Base-by-base conservation (phyloP, 2,888 invertebrate species). In the Aphrophora alni region DNA sequence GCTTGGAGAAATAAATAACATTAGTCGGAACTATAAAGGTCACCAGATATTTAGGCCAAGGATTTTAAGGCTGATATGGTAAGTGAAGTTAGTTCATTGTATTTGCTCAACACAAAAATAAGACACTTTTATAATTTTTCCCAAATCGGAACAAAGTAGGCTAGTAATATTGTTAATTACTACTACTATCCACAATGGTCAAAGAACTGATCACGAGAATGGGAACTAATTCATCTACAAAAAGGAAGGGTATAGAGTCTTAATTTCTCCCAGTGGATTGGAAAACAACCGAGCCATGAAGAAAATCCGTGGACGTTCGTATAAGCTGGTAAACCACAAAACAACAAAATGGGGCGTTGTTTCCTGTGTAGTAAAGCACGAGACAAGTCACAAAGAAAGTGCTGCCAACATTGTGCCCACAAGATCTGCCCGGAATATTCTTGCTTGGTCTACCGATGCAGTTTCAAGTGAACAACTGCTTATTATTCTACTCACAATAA, bases 31-130 rank as follows among this genome's bases (percentile, higher is more conserved):
- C 82, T 10, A 75, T 83, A 17, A 44, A 73, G n/a, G 79, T 78
- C 59, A 82, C 86, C 78, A 86, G 85, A 83, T 73, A 84, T 85
- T 76, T 80, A 86, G 75, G 87, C 86, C 25, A 5, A 38, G 74
- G 85, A 85, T 80, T 86, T 87, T 82, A 80, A 84, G 33, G 84
- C 83, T n/a, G 80, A 80, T 73, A 82, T 83, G 83, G 71, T 77
- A 24, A 80, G 83, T 73, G 38, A 78, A 70, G 82, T 83, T 69
- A 81, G 82, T 78, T 83, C 85, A n/a, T 82, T 84, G 28, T 85
- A n/a, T 86, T 86, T 83, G 86, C 84, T 14, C 84, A 84, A 82
- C 84, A 85, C 74, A 81, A 85, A 44, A 81, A 86, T 27, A 75
- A 77, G 26, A 86, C 85, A 38, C 82, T 85, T 38, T 84, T 86